phyloP scores from a whole-genome alignment of 1,140 invertebrate species.

The Dysdera silvatica region DNA sequence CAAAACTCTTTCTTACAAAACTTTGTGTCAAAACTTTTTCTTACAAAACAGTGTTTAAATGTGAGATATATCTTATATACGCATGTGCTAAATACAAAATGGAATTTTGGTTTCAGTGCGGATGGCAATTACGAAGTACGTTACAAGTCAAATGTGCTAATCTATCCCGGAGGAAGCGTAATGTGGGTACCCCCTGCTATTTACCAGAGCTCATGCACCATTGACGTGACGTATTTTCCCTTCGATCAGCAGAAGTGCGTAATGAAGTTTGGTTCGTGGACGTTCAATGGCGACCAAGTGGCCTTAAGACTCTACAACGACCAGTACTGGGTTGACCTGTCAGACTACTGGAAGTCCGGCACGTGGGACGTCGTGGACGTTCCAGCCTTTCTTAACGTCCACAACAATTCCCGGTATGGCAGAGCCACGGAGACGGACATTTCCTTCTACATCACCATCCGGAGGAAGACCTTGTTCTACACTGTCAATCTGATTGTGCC shows the following conservation, averaged over 20 bases:
- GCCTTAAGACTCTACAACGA: slow-evolving; percentile 98
- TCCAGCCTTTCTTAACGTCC: slow-evolving; percentile 72
- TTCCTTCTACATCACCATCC: slow-evolving; percentile 93
- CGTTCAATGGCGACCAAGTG: slow-evolving; percentile 72
- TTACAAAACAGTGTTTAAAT: background rate
- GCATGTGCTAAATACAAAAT: background rate
- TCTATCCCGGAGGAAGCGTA: slow-evolving; percentile 68
- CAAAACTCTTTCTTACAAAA: background rate
- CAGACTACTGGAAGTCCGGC: slow-evolving; percentile 90
- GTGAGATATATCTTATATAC: background rate
- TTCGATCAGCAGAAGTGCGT: slow-evolving; percentile 95
- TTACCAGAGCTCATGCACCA: slow-evolving; percentile 96
- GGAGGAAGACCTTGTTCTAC: slow-evolving; percentile 94
- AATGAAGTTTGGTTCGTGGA: slow-evolving; percentile 97
- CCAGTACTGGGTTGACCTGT: slow-evolving; percentile 58
- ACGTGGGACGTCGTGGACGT: slow-evolving; percentile 96
- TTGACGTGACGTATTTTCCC: slow-evolving; percentile 89
- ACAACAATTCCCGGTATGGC: slow-evolving; percentile 65
- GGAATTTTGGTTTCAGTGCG: slow-evolving; percentile 56
- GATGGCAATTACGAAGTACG: slow-evolving; percentile 98
- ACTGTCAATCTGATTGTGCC: slow-evolving; percentile 94
- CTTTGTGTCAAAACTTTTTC: background rate
- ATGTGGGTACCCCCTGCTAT: slow-evolving; percentile 65
- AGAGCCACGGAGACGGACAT: slow-evolving; percentile 63
- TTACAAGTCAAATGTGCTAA: slow-evolving; percentile 90